phyloP scores from a whole-genome alignment of 2,888 invertebrate species.

The Lacanobia oleracea region DNA sequence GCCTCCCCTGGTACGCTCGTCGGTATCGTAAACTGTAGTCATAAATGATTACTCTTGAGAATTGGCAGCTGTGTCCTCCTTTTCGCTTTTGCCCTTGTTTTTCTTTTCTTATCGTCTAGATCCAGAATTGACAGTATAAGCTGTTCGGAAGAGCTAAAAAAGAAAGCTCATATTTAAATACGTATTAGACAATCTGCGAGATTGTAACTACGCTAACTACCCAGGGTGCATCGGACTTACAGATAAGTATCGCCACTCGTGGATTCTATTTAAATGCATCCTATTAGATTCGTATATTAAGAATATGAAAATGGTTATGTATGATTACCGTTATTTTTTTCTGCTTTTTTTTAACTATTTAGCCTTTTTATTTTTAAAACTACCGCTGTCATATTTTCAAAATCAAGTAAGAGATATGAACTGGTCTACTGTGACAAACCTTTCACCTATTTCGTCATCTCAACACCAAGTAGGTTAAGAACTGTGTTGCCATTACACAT shows the following conservation, averaged over 20 bases:
- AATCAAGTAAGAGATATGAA: not conserved
- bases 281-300: too few species aligned
- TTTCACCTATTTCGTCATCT: not conserved
- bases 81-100: too few species aligned
- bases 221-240: not conserved
- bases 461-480: not conserved
- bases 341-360: not conserved
- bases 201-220: too few species aligned
- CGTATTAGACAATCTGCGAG: too few species aligned
- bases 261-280: too few species aligned
- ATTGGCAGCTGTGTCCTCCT: not conserved
- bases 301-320: too few species aligned
- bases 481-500: not conserved
- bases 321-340: not conserved
- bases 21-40: conserved; percentile 17
- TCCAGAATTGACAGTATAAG: too few species aligned
- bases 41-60: not conserved
- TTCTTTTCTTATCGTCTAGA: not conserved
- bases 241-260: not conserved
- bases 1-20: not conserved
- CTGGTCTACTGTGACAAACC: not conserved
- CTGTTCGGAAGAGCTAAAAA: too few species aligned
- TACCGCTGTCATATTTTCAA: not conserved
- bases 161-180: not conserved
- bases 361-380: not conserved